Evolutionary conservation across 1,140 invertebrate genomes (phyloP), one percentile per base, ranked within the genome.

Genomic region (Drosophila busckii): DNA sequence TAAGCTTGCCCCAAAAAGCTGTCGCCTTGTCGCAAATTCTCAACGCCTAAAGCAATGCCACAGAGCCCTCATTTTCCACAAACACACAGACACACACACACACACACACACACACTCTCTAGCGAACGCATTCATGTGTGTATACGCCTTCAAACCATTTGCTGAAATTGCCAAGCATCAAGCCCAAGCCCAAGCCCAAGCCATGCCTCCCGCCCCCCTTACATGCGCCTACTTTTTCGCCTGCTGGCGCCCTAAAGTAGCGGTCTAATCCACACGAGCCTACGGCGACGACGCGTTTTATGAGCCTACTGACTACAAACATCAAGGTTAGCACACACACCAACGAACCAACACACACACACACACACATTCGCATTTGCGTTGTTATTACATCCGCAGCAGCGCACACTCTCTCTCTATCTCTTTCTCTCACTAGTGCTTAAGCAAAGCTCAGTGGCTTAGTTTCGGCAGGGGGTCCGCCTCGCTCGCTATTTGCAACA

Each of bases 341-440:
- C 48, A 38, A 56, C 40, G 38, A 40, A 23, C 32, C 37, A 15
- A 22, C 32, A 42, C 38, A 53, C 40, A 19, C 22, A 22, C 16
- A 38, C 32, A 40, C 41, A 26, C 17, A 25, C 40, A 68, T 58
- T 31, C 56, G 50, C 38, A 59, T 52, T 16, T 16, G 53, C 46
- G 40, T 58, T 63, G 67, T 70, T 70, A 70, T 70, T 70, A 70
- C 52, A 60, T 70, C 67, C 66, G 67, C 59, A 70, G 59, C 35
- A 64, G 66, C n/a, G 42, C 42, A 31, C 42, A 37, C 46, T 60
- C 40, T 10, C 38, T 40, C 38, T 20, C 15, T 22, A 12, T 13
- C 59, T 44, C 46, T 45, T 40, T 23, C 15, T 49, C 23, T 22
- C 25, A 26, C 37, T 7, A 44, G 40, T 41, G 41, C 52, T 41